These are phyloP conservation scores for Odontocolon sp. DNA, from an alignment of 2,888 invertebrate species.

Conservation along the genomic window DNA sequence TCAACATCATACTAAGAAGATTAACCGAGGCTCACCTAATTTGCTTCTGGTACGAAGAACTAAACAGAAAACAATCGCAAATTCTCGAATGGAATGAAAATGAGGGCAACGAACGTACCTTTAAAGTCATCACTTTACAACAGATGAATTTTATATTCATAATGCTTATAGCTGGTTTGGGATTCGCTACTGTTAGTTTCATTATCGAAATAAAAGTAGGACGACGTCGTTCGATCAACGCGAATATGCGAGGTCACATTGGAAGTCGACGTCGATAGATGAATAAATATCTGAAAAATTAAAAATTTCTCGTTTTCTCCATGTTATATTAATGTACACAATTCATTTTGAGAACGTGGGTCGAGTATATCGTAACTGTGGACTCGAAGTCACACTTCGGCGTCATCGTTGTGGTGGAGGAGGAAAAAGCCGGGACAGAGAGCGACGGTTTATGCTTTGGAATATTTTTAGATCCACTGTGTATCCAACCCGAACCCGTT, in stretches of 20 bases:
- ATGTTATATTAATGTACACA: not conserved
- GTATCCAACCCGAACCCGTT: constrained; percentile 45
- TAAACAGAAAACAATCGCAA: too few species aligned
- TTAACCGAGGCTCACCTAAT: not conserved
- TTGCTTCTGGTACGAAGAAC: too few species aligned
- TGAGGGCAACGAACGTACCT: not conserved
- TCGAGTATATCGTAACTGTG: constrained; percentile 7
- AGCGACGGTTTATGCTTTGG: constrained; percentile 50
- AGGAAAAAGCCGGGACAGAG: constrained; percentile 52
- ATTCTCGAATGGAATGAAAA: not conserved
- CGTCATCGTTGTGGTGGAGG: constrained; percentile 38
- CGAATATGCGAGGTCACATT: too few species aligned
- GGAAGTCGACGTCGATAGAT: too few species aligned
- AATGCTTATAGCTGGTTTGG: not conserved
- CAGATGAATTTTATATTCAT: not conserved
- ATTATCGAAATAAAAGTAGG: not conserved
- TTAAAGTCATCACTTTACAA: not conserved
- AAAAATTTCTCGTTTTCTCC: not conserved
- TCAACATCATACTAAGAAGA: not conserved
- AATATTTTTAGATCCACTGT: constrained; percentile 57
- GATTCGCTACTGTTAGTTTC: not conserved
- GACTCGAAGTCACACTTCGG: constrained; percentile 53
- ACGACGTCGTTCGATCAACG: too few species aligned
- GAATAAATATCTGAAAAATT: too few species aligned
- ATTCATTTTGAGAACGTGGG: constrained; percentile 30